These are phyloP conservation scores for Athene cunicularia DNA, from an alignment of 2,113 vertebrate genomes.

Conservation along the genomic window DNA sequence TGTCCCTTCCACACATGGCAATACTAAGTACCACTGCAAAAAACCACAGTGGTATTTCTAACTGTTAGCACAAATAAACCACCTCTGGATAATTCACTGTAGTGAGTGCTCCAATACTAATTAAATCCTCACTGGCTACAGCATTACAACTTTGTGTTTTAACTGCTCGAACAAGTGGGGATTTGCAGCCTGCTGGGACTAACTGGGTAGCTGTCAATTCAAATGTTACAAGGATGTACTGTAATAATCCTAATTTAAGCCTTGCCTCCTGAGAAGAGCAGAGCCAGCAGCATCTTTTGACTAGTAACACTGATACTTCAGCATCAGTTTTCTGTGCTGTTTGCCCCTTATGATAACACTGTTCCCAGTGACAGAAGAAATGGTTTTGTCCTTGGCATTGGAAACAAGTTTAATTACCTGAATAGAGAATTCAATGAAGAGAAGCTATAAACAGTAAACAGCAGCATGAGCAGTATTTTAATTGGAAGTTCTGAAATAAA, in stretches of 20 bases:
- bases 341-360: background rate
- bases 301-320: background rate
- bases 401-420: constrained; percentile 78
- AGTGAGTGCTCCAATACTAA: background rate
- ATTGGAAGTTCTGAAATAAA: constrained; percentile 87
- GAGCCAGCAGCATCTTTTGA: background rate
- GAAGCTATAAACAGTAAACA: constrained; percentile 90
- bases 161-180: background rate
- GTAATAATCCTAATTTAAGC: background rate
- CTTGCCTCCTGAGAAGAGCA: background rate
- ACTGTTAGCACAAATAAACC: background rate
- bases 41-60: background rate
- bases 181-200: background rate
- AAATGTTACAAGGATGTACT: background rate
- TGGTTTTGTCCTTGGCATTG: background rate
- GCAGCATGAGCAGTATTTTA: constrained; percentile 90
- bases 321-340: background rate
- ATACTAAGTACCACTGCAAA: background rate
- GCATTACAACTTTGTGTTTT: background rate
- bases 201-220: background rate
- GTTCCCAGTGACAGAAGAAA: background rate
- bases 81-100: background rate
- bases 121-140: background rate
- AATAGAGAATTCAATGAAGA: constrained; percentile 83
- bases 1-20: background rate